Percentiles rank a stretch among this genome's conserved stretches.
Evolutionary conservation across 2,113 vertebrate species (phyloP).

Genomic region (Larimichthys polyactis): DNA sequence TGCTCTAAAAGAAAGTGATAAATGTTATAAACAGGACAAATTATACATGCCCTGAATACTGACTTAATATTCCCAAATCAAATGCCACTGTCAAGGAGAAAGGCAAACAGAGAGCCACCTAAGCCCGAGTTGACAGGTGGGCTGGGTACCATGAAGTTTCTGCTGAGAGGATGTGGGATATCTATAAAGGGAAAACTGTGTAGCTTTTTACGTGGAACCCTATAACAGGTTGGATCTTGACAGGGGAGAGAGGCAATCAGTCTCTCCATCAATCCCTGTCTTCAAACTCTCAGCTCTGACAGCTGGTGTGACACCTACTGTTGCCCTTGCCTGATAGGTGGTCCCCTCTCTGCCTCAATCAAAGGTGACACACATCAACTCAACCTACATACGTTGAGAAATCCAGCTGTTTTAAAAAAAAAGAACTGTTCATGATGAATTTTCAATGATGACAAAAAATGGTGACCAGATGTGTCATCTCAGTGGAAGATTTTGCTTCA

Average conservation of each 20-base stretch:
- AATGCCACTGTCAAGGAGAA: slow-evolving; percentile 69
- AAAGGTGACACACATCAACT: slow-evolving; percentile 71
- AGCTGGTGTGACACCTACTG: slow-evolving; percentile 81
- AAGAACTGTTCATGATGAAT: slow-evolving; percentile 23
- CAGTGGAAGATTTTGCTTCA: slow-evolving; percentile 1
- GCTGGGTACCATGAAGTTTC: slow-evolving; percentile 52
- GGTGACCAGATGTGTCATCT: slow-evolving; percentile 33
- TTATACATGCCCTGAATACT: slow-evolving; percentile 58
- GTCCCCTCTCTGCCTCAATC: slow-evolving; percentile 70
- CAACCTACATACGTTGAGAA: slow-evolving; percentile 46
- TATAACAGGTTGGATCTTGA: slow-evolving; percentile 81
- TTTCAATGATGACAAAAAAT: slow-evolving; percentile 17
- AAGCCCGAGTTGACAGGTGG: slow-evolving; percentile 61
- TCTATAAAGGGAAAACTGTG: slow-evolving; percentile 59
- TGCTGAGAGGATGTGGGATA: slow-evolving; percentile 63
- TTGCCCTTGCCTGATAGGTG: slow-evolving; percentile 75
- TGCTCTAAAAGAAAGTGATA: slow-evolving; percentile 58
- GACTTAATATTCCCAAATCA: slow-evolving; percentile 64
- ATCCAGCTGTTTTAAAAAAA: slow-evolving; percentile 52
- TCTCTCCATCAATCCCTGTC: slow-evolving; percentile 83
- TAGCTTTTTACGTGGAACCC: slow-evolving; percentile 57
- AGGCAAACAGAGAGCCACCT: slow-evolving; percentile 55
- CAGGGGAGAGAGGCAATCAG: slow-evolving; percentile 77
- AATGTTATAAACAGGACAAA: slow-evolving; percentile 56
- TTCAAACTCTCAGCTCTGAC: slow-evolving; percentile 78